These are phyloP conservation scores for Cervus canadensis DNA, from an alignment of 2,113 vertebrate species.

Conservation along the genomic window DNA sequence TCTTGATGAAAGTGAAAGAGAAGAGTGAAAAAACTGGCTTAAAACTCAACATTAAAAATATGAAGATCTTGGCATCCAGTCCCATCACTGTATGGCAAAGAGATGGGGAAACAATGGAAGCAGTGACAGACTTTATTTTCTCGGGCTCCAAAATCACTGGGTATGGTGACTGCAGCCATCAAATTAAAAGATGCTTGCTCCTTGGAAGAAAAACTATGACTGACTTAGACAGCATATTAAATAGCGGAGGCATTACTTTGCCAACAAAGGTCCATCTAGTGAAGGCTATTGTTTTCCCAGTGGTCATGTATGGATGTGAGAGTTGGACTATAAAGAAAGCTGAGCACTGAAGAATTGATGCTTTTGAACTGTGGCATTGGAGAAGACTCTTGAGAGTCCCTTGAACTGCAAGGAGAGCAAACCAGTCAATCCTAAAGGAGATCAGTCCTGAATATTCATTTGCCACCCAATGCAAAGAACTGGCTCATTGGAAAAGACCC, in stretches of 20 bases:
- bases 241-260: background rate
- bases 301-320: background rate
- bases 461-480: background rate
- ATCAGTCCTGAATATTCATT: background rate
- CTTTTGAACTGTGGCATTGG: background rate
- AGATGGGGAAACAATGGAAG: background rate
- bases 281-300: background rate
- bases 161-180: background rate
- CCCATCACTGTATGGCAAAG: background rate
- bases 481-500: background rate
- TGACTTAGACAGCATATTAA: background rate
- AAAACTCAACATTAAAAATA: background rate
- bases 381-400: background rate
- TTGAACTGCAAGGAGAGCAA: background rate
- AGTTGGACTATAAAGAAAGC: background rate
- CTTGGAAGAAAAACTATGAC: background rate
- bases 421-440: background rate
- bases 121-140: background rate
- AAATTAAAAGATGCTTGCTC: background rate
- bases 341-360: background rate
- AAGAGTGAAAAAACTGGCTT: background rate
- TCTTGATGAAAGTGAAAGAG: background rate
- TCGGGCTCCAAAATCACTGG: background rate
- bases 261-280: background rate
- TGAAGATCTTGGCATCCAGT: background rate